Evolutionary conservation across 2,113 vertebrate genomes (phyloP), one percentile per base, ranked within the genome.

Genomic region (Zosterops lateralis): DNA sequence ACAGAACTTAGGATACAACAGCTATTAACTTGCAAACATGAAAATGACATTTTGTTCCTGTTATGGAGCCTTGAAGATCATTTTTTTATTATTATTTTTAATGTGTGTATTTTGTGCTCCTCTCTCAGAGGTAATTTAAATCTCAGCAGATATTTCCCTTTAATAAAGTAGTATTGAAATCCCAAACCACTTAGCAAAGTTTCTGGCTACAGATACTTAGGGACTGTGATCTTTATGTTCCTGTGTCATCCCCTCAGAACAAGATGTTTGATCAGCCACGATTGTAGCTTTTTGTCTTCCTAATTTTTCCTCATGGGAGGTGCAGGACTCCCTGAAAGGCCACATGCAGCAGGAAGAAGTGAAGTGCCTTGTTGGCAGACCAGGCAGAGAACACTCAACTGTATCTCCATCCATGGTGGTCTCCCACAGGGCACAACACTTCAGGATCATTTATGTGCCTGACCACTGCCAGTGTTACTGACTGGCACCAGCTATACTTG

Each of bases 121-220:
- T 90, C 57, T 80, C 40, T 32, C 24, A n/a, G 25, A 73, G 13
- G 8, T 56, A n/a, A 89, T 75, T 94, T 93, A 87, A 94, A 84
- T 58, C 76, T 50, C 58, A 89, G 34, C 20, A 68, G 36, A 21
- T 81, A 38, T 34, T 93, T 87, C 42, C 14, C 19, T 58, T 73
- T 72, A 64, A 42, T 64, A 54, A 90, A 81, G 29, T 57, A n/a
- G n/a, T 48, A 78, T 58, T 89, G 65, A 87, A 89, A 90, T 87
- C 47, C 65, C 60, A 76, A 84, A 80, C 8, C 14, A 67, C n/a
- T 93, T 75, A 18, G 22, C 25, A 38, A 74, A 75, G 53, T 58
- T 80, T 84, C 65, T 75, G 29, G 51, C 40, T 61, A 84, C 17
- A 61, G 40, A 80, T 62, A 57, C 68, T 95, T 62, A 81, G 50